Evolutionary conservation across 2,797 vertebrate genomes (phyloP).

Genomic region (Sebastes melanostomus): DNA sequence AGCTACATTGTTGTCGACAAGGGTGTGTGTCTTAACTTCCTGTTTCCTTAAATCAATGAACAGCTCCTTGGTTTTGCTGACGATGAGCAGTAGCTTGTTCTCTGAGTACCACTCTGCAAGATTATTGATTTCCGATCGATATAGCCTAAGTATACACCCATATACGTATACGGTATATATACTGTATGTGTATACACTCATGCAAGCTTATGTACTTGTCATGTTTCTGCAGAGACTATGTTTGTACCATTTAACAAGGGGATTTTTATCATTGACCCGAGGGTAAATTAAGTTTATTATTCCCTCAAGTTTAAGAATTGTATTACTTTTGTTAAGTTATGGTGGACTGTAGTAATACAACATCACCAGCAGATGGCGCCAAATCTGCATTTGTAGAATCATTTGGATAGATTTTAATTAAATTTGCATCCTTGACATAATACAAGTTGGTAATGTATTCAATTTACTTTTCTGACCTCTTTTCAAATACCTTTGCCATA

Average conservation of each 20-base stretch:
- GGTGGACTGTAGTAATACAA: not conserved
- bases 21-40: too few relatives aligned
- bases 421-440: not conserved
- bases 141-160: too few relatives aligned
- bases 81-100: too few relatives aligned
- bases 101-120: too few relatives aligned
- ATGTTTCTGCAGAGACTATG: too few relatives aligned
- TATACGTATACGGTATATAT: too few relatives aligned
- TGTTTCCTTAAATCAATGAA: too few relatives aligned
- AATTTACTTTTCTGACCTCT: not conserved
- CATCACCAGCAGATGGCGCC: conserved; percentile 40
- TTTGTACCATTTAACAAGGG: not conserved
- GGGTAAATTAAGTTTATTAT: not conserved
- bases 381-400: conserved; percentile 10
- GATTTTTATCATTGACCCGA: not conserved
- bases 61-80: too few relatives aligned
- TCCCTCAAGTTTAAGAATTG: not conserved
- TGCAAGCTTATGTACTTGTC: not conserved
- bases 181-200: too few relatives aligned
- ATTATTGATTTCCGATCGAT: too few relatives aligned
- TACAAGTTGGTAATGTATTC: not conserved
- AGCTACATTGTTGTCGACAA: too few relatives aligned
- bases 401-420: not conserved
- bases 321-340: fast-evolving
- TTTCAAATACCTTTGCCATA: not conserved